Evolutionary conservation across 2,797 vertebrate genomes (phyloP).

Genomic region (Buceros bicornis): DNA sequence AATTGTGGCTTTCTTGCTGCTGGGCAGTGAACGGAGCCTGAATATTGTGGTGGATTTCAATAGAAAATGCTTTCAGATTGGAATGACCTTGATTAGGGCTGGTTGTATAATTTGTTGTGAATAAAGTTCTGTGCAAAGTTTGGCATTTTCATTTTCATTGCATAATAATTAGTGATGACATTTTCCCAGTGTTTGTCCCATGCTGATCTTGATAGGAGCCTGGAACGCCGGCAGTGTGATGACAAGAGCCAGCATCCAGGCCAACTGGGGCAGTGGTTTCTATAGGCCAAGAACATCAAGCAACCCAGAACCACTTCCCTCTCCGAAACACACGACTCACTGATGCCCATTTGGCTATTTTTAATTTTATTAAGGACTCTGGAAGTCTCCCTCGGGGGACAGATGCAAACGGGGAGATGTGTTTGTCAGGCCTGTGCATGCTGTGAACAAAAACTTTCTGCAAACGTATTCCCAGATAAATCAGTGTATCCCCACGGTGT

Average conservation of each 20-base stretch:
- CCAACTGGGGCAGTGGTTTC: not conserved
- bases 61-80: slow-evolving; percentile 26
- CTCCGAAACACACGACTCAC: not conserved
- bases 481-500: not conserved
- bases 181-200: slow-evolving; percentile 35
- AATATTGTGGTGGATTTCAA: slow-evolving; percentile 47
- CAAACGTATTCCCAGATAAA: not conserved
- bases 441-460: not conserved
- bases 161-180: not conserved
- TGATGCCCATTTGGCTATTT: not conserved
- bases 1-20: not conserved
- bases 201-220: not conserved
- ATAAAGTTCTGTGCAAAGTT: not conserved
- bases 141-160: not conserved
- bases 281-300: not conserved
- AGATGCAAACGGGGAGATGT: not conserved
- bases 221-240: not conserved
- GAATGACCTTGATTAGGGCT: slow-evolving; percentile 8
- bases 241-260: not conserved
- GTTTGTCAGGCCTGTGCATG: not conserved
- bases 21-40: not conserved
- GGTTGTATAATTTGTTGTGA: slow-evolving; percentile 4
- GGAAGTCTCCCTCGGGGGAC: not conserved
- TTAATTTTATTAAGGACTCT: slow-evolving; percentile 7
- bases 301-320: not conserved